A percentile compares a stretch with the other conserved stretches of the same genome.
Conservation (phyloP, 1,140 invertebrate species). For the Penaeus japonicus region DNA sequence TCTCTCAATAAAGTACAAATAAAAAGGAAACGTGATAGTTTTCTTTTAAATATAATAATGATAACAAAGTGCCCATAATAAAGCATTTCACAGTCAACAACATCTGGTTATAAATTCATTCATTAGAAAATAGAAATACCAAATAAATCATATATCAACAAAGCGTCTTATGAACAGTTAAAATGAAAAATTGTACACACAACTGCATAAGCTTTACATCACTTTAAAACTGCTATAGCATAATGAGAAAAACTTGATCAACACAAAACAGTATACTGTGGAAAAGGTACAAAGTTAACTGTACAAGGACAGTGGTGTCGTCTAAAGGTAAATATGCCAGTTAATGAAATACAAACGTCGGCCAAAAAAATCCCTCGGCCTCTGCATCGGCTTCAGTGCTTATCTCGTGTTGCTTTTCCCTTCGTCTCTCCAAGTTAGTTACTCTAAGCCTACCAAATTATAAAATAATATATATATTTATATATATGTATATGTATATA, state of each 20-base stretch:
- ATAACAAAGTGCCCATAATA: slow-evolving; percentile 30
- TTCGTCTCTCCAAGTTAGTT: no score
- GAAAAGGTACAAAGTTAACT: slow-evolving; percentile 28
- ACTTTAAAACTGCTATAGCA: slow-evolving; percentile 15
- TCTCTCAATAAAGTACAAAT: neutral
- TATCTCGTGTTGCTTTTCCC: no score
- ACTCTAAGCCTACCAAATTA: neutral
- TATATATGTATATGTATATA: slow-evolving; percentile 7
- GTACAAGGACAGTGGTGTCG: slow-evolving; percentile 26
- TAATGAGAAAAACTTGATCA: slow-evolving; percentile 31
- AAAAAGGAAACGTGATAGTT: neutral
- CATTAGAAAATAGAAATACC: slow-evolving; percentile 6
- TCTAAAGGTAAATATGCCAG: slow-evolving; percentile 6
- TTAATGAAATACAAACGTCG: slow-evolving; percentile 1
- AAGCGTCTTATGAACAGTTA: slow-evolving; percentile 10
- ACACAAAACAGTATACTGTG: slow-evolving; percentile 27
- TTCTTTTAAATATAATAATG: neutral
- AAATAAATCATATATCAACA: slow-evolving; percentile 19
- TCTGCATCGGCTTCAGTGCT: no score
- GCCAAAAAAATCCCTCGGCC: neutral
- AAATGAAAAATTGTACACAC: slow-evolving; percentile 16
- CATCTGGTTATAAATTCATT: slow-evolving; percentile 14
- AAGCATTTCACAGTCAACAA: slow-evolving; percentile 26
- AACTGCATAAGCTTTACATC: slow-evolving; percentile 23
- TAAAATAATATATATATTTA: neutral